Percentiles rank a stretch among this genome's conserved stretches.
Conservation (phyloP, 2,888 invertebrate genomes). For the Halictus ligatus region DNA sequence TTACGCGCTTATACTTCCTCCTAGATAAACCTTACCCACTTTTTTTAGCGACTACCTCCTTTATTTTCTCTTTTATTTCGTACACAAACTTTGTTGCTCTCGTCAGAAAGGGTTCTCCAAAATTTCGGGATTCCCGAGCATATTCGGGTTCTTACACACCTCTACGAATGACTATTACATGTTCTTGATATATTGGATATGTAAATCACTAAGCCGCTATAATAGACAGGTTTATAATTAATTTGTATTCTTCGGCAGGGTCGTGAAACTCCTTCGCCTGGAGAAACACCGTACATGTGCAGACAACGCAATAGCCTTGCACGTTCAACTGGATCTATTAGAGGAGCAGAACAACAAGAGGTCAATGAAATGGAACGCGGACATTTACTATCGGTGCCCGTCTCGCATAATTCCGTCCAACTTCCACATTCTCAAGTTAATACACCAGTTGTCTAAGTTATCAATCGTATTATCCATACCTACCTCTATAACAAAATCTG, state of each 20-base stretch:
- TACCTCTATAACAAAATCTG: slow-evolving; percentile 70
- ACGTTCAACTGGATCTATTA: slow-evolving; percentile 82
- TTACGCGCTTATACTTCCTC: too few species aligned
- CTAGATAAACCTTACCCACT: too few species aligned
- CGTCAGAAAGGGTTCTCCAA: too few species aligned
- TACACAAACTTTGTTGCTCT: too few species aligned
- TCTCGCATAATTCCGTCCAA: slow-evolving; percentile 79
- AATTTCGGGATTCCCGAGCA: too few species aligned
- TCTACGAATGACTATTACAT: not conserved
- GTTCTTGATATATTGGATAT: not conserved
- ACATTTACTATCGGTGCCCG: slow-evolving; percentile 79
- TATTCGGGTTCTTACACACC: too few species aligned
- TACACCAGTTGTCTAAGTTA: slow-evolving; percentile 74
- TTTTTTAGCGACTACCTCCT: too few species aligned
- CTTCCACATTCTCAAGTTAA: slow-evolving; percentile 73
- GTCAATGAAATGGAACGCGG: slow-evolving; percentile 83
- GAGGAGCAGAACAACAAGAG: slow-evolving; percentile 79
- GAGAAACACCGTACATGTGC: slow-evolving; percentile 92
- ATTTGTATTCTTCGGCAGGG: slow-evolving; percentile 82
- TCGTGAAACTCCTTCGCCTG: slow-evolving; percentile 90
- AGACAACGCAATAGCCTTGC: slow-evolving; percentile 91
- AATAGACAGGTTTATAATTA: not conserved
- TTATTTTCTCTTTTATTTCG: too few species aligned
- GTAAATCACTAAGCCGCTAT: not conserved
- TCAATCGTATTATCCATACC: slow-evolving; percentile 64